Evolutionary conservation across 2,797 vertebrate species (phyloP), one percentile per base, ranked within the genome.

Genomic region (Triplophysa yarkandensis): DNA sequence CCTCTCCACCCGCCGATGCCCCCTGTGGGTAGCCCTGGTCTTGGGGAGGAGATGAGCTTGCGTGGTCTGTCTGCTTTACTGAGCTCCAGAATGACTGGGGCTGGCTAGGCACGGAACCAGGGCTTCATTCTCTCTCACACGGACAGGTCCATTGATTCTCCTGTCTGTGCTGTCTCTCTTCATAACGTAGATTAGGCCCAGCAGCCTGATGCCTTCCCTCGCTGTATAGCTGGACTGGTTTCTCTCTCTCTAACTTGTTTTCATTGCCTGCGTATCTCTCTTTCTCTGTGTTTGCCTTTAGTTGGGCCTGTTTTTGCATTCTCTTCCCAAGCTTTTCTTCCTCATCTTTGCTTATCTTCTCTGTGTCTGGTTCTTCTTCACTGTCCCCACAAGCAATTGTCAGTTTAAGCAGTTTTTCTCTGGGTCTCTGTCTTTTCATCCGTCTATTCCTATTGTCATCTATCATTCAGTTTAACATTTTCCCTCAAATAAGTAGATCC

Each of bases 51-150:
- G 66, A 60, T 77, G 64, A 76, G 72, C 74, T 81, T 85, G 85
- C 74, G 77, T 74, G 82, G 71, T 79, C 71, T 55, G 80, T 75
- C 71, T 48, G 85, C 30, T 80, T 81, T 81, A 60, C 64, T 75
- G 73, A 75, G 64, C 23, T 75, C 64, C 54, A 50, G 64, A 55
- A 75, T 17, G 41, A 75, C 54, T 61, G 54, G 64, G 63, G 73
- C 43, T 19, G 25, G 72, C 63, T 67, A 36, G 52, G 50, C 50
- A 60, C 28, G 55, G 73, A 75, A 75, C 73, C 64, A 61, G 55
- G 54, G 55, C 55, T 75, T 43, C 54, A 50, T 75, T 75, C 73
- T 60, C 72, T 39, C 17, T 1, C 43, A 41, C 73, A 61, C 43
- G 60, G 55, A 75, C 73, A 75, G 55, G 54, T 75, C 43, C 73